Conservation (phyloP, 2,797 vertebrate genomes). For the Yasuhikotakia modesta region DNA sequence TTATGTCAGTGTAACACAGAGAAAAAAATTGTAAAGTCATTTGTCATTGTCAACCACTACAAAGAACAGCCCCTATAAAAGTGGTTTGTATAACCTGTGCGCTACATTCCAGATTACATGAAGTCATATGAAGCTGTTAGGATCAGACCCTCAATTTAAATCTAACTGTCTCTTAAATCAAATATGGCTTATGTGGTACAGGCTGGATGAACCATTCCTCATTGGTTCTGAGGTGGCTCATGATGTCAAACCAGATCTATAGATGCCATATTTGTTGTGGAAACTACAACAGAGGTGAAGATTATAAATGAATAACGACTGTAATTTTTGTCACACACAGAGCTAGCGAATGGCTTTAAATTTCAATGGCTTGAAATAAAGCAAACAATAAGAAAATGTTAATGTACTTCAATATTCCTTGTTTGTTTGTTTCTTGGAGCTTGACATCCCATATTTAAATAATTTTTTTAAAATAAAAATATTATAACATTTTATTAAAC, state of each 20-base stretch:
- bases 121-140: neutral
- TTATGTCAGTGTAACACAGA: neutral
- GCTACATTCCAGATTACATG: neutral
- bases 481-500: too few relatives aligned
- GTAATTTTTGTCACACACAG: neutral
- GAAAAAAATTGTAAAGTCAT: neutral
- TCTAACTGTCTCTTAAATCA: neutral
- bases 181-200: neutral
- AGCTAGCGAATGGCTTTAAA: neutral
- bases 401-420: too few relatives aligned
- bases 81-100: neutral
- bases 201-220: neutral
- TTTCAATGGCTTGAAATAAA: neutral
- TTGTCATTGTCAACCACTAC: neutral
- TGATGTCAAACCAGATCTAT: neutral
- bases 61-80: neutral
- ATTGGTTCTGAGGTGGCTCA: neutral
- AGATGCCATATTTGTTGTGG: neutral
- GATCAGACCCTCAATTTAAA: neutral
- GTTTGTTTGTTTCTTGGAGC: too few relatives aligned
- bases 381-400: too few relatives aligned
- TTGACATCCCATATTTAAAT: too few relatives aligned
- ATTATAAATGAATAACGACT: neutral
- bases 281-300: neutral
- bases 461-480: too few relatives aligned